phyloP scores from a whole-genome alignment of 2,888 invertebrate genomes.

The Strigamia crassipes region DNA sequence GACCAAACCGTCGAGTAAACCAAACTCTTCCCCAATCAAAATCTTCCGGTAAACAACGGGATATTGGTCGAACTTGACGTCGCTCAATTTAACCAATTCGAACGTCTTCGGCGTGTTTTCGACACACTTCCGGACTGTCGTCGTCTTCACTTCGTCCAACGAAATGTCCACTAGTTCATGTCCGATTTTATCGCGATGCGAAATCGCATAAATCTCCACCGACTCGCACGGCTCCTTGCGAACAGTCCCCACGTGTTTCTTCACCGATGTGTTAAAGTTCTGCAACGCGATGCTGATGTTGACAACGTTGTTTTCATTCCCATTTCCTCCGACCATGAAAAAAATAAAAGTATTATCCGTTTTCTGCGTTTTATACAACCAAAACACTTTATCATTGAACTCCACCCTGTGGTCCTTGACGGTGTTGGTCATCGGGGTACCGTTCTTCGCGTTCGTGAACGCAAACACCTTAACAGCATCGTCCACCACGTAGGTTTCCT shows the following conservation, averaged over 20 bases:
- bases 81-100: neutral
- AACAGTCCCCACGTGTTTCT: neutral
- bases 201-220: neutral
- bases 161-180: neutral
- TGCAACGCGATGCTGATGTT: neutral
- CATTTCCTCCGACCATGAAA: neutral
- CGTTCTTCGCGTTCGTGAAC: neutral
- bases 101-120: neutral
- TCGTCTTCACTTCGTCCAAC: neutral
- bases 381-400: neutral
- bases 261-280: neutral
- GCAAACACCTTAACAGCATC: neutral
- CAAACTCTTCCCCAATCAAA: neutral
- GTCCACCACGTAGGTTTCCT: neutral
- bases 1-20: neutral
- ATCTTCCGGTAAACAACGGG: neutral
- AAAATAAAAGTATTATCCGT: neutral
- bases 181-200: neutral
- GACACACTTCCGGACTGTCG: neutral
- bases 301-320: neutral
- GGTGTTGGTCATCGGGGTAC: neutral
- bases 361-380: neutral
- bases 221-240: neutral
- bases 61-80: neutral
- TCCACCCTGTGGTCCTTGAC: neutral